phyloP scores from a whole-genome alignment of 2,113 vertebrate genomes.

The Poeciliopsis occidentalis region DNA sequence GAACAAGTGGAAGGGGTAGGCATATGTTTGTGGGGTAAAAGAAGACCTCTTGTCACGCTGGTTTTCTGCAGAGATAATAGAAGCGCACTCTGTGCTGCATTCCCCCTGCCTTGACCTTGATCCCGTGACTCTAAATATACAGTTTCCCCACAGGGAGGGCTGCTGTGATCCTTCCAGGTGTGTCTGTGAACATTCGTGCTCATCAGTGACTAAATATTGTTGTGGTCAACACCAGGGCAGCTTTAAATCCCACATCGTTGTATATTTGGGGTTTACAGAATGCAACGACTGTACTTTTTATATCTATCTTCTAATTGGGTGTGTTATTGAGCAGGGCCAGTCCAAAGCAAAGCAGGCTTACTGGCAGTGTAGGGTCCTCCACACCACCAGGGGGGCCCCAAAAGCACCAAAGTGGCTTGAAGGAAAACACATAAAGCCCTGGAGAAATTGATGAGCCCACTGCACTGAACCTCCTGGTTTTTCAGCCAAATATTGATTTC shows the following conservation, averaged over 20 bases:
- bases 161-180: constrained; percentile 45
- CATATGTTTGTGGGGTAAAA: background rate
- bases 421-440: too few species aligned
- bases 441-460: too few species aligned
- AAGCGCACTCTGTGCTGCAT: constrained; percentile 21
- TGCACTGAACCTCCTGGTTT: too few species aligned
- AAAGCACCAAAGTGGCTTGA: too few species aligned
- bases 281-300: constrained; percentile 19
- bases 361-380: too few species aligned
- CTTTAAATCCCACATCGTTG: constrained; percentile 27
- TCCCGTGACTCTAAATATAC: constrained; percentile 52
- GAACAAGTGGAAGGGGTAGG: background rate
- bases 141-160: constrained; percentile 14
- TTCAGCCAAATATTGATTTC: too few species aligned
- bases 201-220: background rate
- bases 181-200: constrained; percentile 25
- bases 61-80: constrained; percentile 22
- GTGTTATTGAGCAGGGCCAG: background rate
- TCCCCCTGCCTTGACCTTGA: constrained; percentile 59
- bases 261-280: constrained; percentile 45
- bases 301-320: constrained; percentile 28
- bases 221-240: constrained; percentile 26
- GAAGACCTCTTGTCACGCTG: constrained; percentile 65
- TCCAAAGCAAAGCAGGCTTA: too few species aligned
- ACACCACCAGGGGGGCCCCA: too few species aligned